Evolutionary conservation across 2,113 vertebrate species (phyloP), one percentile per base, ranked within the genome.

Genomic region (Eretmochelys imbricata): DNA sequence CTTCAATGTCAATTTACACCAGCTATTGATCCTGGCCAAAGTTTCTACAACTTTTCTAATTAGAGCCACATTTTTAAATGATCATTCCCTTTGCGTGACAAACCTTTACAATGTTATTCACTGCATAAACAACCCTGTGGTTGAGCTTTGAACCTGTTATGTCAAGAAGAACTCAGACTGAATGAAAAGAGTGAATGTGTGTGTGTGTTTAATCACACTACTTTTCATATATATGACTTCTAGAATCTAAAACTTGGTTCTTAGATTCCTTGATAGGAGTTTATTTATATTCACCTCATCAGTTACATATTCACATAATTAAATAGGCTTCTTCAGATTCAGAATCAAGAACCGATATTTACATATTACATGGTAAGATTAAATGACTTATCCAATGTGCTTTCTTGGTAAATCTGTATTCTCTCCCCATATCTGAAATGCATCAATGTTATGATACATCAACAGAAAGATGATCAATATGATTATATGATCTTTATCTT

Each of bases 261-360:
- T 72, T 35, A 42, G 29, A 42, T 54, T 27, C 49, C 88, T 88
- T 84, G 57, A 92, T 55, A 59, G 72, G 53, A 84, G 22, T 88
- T 80, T 80, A 92, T 92, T 92, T 84, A 54, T 92, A 92, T 31
- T 69, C 81, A 50, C 75, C 84, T 84, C 38, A 84, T 84, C 85
- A 92, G 49, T 65, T 55, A 79, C 69, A 82, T 48, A 78, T 78
- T 92, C 91, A 92, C 69, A 50, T 84, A 88, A 84, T 88, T 92
- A 92, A 88, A 57, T 49, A 88, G 59, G 57, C 50, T 55, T 88
- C 57, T 72, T 80, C 27, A 55, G 75, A 84, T 80, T 92, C 42
- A 50, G 80, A 80, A 72, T 48, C 38, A 79, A 49, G 49, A 88
- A 69, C 42, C 69, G 78, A 42, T 80, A 92, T 92, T 88, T 88